Evolutionary conservation across 2,797 vertebrate genomes (phyloP).

Genomic region (Garrulus glandarius): DNA sequence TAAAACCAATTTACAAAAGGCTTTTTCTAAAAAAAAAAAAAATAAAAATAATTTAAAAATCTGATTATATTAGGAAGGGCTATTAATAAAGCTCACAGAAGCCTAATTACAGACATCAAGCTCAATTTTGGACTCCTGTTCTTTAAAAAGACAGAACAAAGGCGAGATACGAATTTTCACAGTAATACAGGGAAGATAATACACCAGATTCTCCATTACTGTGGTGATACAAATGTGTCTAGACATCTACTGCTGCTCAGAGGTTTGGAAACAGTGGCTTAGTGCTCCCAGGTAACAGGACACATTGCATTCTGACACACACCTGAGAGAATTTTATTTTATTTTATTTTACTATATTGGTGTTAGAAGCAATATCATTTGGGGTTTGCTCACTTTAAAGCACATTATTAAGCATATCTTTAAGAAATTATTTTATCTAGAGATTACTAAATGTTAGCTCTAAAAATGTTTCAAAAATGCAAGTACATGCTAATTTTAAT

Average conservation of each 20-base stretch:
- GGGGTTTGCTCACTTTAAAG: neutral
- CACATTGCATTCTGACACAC: neutral
- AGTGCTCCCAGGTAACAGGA: neutral
- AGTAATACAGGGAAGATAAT: neutral
- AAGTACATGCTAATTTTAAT: neutral
- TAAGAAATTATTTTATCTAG: neutral
- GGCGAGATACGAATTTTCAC: neutral
- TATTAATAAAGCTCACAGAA: neutral
- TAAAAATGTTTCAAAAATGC: neutral
- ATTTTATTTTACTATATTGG: neutral
- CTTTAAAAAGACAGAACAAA: neutral
- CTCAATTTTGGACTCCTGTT: neutral
- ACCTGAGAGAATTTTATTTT: neutral
- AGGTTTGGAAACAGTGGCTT: neutral
- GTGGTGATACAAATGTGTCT: rapidly evolving
- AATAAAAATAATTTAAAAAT: neutral
- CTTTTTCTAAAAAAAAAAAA: neutral
- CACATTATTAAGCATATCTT: neutral
- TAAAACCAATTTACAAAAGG: neutral
- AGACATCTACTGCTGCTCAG: neutral
- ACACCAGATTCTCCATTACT: neutral
- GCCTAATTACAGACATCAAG: neutral
- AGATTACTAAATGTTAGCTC: neutral
- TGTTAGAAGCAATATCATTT: neutral
- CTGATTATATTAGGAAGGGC: neutral